Evolutionary conservation across 2,797 vertebrate genomes (phyloP).

Genomic region (Peromyscus nudipes): DNA sequence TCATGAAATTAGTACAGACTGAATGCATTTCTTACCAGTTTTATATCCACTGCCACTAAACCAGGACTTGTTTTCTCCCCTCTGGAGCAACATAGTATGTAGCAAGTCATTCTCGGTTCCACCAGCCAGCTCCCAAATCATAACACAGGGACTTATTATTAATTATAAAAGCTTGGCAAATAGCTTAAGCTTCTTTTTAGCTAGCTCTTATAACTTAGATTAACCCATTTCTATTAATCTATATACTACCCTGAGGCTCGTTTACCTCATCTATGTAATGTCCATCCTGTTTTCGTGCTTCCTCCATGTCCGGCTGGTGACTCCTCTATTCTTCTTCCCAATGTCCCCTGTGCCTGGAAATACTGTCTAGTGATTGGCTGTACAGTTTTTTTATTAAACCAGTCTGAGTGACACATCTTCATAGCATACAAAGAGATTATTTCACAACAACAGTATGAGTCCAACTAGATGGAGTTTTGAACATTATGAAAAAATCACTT

Average conservation of each 20-base stretch:
- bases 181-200: background rate
- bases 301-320: background rate
- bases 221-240: background rate
- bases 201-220: background rate
- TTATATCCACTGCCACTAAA: background rate
- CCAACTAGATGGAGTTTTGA: background rate
- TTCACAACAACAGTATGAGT: background rate
- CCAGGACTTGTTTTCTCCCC: background rate
- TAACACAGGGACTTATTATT: background rate
- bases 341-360: background rate
- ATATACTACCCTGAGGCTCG: background rate
- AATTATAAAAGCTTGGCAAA: background rate
- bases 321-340: background rate
- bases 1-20: background rate
- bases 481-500: background rate
- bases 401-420: background rate
- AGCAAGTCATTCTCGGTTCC: background rate
- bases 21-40: background rate
- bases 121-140: background rate
- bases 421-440: background rate
- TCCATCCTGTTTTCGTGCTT: background rate
- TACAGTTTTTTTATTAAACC: background rate
- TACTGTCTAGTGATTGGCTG: background rate
- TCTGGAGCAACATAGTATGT: background rate
- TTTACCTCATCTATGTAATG: background rate